phyloP scores from a whole-genome alignment of 2,888 invertebrate genomes.

The Cylloceria caligata region DNA sequence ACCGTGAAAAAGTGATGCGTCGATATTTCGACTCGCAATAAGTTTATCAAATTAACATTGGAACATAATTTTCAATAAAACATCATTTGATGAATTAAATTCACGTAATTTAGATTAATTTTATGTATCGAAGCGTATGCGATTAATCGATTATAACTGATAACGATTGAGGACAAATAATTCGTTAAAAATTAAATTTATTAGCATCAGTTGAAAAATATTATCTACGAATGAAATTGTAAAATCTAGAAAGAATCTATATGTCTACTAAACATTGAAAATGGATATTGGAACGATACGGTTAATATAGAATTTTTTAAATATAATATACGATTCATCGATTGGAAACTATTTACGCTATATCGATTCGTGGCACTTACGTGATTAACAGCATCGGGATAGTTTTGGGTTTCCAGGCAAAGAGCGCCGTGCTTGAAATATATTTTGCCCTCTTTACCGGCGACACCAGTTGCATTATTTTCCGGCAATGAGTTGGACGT shows the following conservation, averaged over 20 bases:
- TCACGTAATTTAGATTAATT: too few species aligned
- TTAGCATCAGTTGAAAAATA: not conserved
- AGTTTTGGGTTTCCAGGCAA: constrained; percentile 96
- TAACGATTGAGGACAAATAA: not conserved
- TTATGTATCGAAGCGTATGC: too few species aligned
- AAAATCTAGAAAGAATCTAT: not conserved
- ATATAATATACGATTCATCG: not conserved
- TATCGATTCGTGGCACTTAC: constrained; percentile 84
- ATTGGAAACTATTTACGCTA: not conserved
- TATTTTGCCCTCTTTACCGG: constrained; percentile 89
- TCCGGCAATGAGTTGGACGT: constrained; percentile 92
- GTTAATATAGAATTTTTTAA: not conserved
- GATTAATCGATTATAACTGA: not conserved
- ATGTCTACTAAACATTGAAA: too few species aligned
- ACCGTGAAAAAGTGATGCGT: too few species aligned
- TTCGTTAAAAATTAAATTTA: not conserved
- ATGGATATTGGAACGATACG: not conserved
- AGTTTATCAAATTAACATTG: too few species aligned
- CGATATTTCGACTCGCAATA: too few species aligned
- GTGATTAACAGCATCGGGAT: constrained; percentile 95
- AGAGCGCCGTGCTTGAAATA: constrained; percentile 93
- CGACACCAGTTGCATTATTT: constrained; percentile 84
- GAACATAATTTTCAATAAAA: not conserved
- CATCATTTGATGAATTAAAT: not conserved
- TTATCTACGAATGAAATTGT: not conserved